Percentiles rank a stretch among this genome's conserved stretches.
These are phyloP conservation scores for Hippoglossus stenolepis DNA, from an alignment of 2,113 vertebrate genomes.

Conservation along the genomic window DNA sequence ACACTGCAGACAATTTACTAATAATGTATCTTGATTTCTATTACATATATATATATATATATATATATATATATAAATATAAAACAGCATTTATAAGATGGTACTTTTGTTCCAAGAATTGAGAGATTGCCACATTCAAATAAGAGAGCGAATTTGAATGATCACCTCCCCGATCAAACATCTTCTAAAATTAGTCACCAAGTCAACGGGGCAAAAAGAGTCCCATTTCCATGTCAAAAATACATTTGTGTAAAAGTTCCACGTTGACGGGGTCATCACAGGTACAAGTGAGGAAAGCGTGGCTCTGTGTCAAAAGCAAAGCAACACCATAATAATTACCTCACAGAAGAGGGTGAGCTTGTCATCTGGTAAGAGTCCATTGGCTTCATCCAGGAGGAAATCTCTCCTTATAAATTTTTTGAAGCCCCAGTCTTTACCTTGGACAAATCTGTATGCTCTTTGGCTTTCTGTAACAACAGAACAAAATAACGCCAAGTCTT, in stretches of 20 bases:
- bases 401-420: constrained; percentile 99
- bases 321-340: constrained; percentile 78
- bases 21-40: background rate
- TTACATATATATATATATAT: no score
- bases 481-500: background rate
- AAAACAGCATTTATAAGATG: background rate
- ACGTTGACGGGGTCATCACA: background rate
- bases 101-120: background rate
- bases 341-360: constrained; percentile 98
- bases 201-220: no score
- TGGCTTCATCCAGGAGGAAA: constrained; percentile 98
- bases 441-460: constrained; percentile 99
- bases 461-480: constrained; percentile 90
- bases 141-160: no score
- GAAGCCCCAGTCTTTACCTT: constrained; percentile 99
- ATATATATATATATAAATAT: no score
- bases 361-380: constrained; percentile 97
- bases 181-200: background rate
- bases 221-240: background rate
- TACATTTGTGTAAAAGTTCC: background rate
- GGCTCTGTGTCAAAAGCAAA: background rate
- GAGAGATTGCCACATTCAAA: no score
- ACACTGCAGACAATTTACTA: background rate
- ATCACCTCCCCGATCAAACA: no score
- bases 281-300: background rate